Evolutionary conservation across 1,140 invertebrate genomes (phyloP), one percentile per base, ranked within the genome.

Genomic region (Octopus bimaculoides): DNA sequence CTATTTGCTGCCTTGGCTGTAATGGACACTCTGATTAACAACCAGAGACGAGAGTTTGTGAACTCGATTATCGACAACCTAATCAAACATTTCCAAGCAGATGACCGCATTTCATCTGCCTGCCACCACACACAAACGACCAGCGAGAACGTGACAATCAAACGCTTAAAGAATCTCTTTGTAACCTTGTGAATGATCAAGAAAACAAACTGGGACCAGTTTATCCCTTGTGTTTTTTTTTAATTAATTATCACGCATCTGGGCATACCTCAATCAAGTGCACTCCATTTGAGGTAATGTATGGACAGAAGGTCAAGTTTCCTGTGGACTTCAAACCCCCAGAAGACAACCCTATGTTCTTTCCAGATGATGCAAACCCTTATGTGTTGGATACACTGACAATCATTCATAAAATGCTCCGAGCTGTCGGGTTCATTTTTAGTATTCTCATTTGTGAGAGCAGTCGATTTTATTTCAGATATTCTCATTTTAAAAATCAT

Each of bases 31-130:
- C 54, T 80, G 10, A 77, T 80, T 20, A 77, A 5, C 56, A 73
- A 80, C 56, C 79, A 75, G 54, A 75, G 79, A 12, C 79, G 79
- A 54, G 74, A 80, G 61, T 80, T 80, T 75, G 26, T 77, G 12
- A 80, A 80, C 74, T 9, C 54, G 10, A n/a, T 77, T 53, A 75
- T 80, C 20, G 79, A 80, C 54, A 77, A 20, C 17, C 54, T 77
- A 6, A 80, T 74, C 5, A 75, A 80, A 4, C 75, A 54, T 77
- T 80, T 80, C 54, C 73, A 80, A 20, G 55, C 61, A 66, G 61
- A 66, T 66, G 9, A 66, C 61, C 61, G n/a, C n/a, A 66, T 66
- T 9, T 9, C 61, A 9, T 66, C n/a, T 66, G 61, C 61, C 9
- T 66, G n/a, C 61, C n/a, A 66, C 61, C 61, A 66, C 61, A 66